phyloP scores from a whole-genome alignment of 2,888 invertebrate species.

The Hoplodrina blanda region DNA sequence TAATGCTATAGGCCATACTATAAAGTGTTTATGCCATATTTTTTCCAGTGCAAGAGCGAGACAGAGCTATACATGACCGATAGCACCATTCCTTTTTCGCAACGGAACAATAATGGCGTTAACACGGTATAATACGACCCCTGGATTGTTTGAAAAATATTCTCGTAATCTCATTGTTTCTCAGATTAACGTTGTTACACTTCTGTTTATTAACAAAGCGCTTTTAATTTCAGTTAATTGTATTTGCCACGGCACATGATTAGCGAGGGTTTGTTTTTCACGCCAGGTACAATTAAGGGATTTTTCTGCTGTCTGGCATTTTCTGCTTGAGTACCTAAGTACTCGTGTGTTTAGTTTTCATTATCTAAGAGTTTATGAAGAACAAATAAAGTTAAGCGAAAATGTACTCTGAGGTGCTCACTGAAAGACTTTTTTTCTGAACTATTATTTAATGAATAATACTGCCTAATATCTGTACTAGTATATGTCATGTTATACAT shows the following conservation, averaged over 20 bases:
- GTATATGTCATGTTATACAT: too few species aligned
- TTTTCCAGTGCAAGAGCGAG: not conserved
- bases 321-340: not conserved
- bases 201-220: conserved; percentile 76
- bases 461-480: not conserved
- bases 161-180: conserved; percentile 67
- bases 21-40: not conserved
- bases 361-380: not conserved
- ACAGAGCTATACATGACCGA: not conserved
- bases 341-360: conserved; percentile 8
- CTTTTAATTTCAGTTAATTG: conserved; percentile 78
- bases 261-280: conserved; percentile 70
- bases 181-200: conserved; percentile 70
- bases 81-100: not conserved
- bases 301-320: conserved; percentile 11
- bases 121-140: not conserved
- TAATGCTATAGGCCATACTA: conserved; percentile 18
- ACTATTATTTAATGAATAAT: not conserved
- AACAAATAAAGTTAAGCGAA: not conserved
- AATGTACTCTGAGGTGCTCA: not conserved
- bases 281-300: conserved; percentile 40
- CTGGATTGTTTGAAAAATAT: conserved; percentile 65
- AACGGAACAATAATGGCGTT: not conserved
- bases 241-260: conserved; percentile 75
- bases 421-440: not conserved